Percentiles rank a stretch among this genome's conserved stretches.
These are phyloP conservation scores for Drosophila peninsularis DNA, from an alignment of 2,888 invertebrate species.

Conservation along the genomic window DNA sequence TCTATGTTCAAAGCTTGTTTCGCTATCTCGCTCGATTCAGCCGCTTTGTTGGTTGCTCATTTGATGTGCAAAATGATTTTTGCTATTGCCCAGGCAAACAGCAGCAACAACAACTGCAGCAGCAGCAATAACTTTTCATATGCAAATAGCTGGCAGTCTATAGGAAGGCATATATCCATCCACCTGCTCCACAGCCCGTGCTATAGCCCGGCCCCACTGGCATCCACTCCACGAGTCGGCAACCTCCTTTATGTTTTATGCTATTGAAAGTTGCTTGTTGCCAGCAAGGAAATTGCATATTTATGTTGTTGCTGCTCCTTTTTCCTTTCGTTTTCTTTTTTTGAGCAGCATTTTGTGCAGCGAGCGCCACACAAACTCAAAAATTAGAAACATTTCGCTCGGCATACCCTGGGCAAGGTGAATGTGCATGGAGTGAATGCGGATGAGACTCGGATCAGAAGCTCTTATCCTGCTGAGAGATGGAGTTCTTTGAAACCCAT, in stretches of 20 bases:
- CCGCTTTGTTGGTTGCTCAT: conserved; percentile 55
- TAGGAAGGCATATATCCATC: background rate
- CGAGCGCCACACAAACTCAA: conserved; percentile 25
- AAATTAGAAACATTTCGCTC: conserved; percentile 55
- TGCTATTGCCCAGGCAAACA: conserved; percentile 23
- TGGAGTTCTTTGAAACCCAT: background rate
- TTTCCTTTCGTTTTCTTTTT: conserved; percentile 6
- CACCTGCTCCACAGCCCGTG: background rate
- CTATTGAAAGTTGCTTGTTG: conserved; percentile 47
- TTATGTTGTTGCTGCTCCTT: conserved; percentile 45
- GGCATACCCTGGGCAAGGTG: background rate
- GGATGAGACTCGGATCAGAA: background rate
- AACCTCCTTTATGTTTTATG: conserved; percentile 1
- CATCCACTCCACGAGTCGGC: background rate
- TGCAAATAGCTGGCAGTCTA: conserved; percentile 66
- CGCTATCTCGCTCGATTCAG: conserved; percentile 9
- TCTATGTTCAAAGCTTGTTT: conserved; percentile 58
- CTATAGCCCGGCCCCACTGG: background rate
- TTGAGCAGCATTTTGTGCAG: conserved; percentile 46
- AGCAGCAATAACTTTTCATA: conserved; percentile 60
- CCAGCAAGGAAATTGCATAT: conserved; percentile 69
- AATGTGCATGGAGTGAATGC: background rate
- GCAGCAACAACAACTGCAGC: conserved; percentile 14
- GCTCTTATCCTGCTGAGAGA: background rate
- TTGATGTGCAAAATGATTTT: conserved; percentile 66